These are phyloP conservation scores for Ibycter americanus DNA, from an alignment of 2,797 vertebrate genomes.

Conservation along the genomic window DNA sequence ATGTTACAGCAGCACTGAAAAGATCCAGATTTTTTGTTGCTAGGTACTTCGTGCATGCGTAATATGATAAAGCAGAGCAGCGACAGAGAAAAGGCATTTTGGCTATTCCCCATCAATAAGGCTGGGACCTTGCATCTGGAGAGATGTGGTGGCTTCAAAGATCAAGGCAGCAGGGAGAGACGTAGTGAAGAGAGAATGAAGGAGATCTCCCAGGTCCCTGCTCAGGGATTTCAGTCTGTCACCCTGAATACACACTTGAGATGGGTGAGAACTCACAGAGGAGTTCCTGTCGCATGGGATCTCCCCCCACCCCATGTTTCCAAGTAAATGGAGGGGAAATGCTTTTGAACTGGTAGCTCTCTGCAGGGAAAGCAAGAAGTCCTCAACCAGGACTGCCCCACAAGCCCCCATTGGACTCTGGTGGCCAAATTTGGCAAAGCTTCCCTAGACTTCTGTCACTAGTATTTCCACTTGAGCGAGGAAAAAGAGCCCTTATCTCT, in stretches of 20 bases:
- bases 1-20: background rate
- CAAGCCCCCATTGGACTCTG: background rate
- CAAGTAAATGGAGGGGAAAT: background rate
- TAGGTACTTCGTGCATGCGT: background rate
- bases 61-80: background rate
- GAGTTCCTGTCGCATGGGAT: background rate
- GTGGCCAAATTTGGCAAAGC: background rate
- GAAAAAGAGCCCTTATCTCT: background rate
- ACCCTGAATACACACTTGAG: fast-evolving
- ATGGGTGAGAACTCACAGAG: background rate
- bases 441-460: background rate
- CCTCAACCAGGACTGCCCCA: background rate
- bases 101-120: background rate
- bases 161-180: background rate
- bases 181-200: background rate
- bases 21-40: background rate
- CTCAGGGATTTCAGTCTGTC: background rate
- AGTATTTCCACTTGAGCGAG: background rate
- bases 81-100: background rate
- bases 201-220: background rate
- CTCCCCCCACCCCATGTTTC: background rate
- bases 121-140: background rate
- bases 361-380: background rate
- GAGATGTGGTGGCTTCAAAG: background rate
- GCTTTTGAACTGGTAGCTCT: background rate